These are phyloP conservation scores for Botia almorhae DNA, from an alignment of 2,797 vertebrate species.

Conservation along the genomic window DNA sequence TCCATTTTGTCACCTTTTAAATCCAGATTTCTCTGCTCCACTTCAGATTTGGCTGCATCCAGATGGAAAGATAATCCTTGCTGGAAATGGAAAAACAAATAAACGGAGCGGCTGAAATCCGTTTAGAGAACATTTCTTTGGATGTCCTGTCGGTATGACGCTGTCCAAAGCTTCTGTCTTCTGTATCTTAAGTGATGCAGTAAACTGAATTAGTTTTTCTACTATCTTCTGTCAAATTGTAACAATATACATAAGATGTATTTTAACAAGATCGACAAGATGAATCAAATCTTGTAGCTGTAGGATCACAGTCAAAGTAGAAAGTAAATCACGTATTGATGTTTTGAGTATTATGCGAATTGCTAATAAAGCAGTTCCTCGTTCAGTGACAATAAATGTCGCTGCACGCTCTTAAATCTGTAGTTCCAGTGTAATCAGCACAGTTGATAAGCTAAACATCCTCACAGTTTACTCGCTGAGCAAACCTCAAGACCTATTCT, in stretches of 20 bases:
- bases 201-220: too few relatives aligned
- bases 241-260: background rate
- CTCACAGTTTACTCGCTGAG: background rate
- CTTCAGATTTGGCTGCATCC: constrained; percentile 35
- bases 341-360: constrained; percentile 11
- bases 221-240: background rate
- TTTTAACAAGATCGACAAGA: background rate
- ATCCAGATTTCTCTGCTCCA: constrained; percentile 23
- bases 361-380: constrained; percentile 1
- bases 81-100: constrained; percentile 11
- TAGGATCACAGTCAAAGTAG: constrained; percentile 1
- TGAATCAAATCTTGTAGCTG: background rate
- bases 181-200: background rate
- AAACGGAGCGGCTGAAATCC: background rate
- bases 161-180: constrained; percentile 23
- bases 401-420: too few relatives aligned
- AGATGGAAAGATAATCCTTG: constrained; percentile 22
- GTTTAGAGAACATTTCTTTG: constrained; percentile 2
- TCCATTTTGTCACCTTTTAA: constrained; percentile 11
- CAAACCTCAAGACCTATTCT: constrained; percentile 17
- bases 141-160: background rate
- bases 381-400: too few relatives aligned
- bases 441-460: constrained; percentile 6
- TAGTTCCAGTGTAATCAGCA: background rate
- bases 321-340: constrained; percentile 12